Evolutionary conservation across 2,113 vertebrate genomes (phyloP).

Genomic region (Sphaerodactylus townsendi): DNA sequence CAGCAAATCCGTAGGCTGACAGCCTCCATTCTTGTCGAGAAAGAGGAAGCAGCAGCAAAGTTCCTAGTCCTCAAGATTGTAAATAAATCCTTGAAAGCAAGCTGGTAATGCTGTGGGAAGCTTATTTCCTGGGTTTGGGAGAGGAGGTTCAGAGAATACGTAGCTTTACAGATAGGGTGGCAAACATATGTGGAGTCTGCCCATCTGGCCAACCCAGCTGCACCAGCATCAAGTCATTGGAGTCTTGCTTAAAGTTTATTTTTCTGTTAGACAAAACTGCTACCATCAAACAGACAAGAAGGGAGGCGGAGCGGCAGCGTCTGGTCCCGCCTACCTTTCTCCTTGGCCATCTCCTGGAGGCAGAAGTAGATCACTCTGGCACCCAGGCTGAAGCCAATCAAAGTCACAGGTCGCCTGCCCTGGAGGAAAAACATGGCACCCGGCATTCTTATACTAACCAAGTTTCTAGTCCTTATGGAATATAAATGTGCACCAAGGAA

Average conservation of each 20-base stretch:
- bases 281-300: too few species aligned
- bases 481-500: too few species aligned
- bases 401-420: constrained; percentile 91
- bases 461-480: not conserved
- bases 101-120: not conserved
- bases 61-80: not conserved
- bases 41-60: not conserved
- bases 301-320: not conserved
- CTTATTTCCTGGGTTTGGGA: too few species aligned
- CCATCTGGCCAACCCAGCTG: too few species aligned
- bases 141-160: too few species aligned
- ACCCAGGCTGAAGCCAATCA: constrained; percentile 96
- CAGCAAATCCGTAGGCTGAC: not conserved
- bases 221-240: too few species aligned
- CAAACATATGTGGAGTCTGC: too few species aligned
- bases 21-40: not conserved
- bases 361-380: constrained; percentile 98
- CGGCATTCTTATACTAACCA: not conserved
- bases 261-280: too few species aligned
- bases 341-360: constrained; percentile 91
- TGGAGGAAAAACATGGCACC: constrained; percentile 45
- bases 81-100: not conserved
- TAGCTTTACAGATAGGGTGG: too few species aligned
- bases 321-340: constrained; percentile 79
- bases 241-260: too few species aligned